Percentiles rank a stretch among this genome's conserved stretches.
Conservation (phyloP, 2,888 invertebrate species). For the Hypselothyrea guttata region DNA sequence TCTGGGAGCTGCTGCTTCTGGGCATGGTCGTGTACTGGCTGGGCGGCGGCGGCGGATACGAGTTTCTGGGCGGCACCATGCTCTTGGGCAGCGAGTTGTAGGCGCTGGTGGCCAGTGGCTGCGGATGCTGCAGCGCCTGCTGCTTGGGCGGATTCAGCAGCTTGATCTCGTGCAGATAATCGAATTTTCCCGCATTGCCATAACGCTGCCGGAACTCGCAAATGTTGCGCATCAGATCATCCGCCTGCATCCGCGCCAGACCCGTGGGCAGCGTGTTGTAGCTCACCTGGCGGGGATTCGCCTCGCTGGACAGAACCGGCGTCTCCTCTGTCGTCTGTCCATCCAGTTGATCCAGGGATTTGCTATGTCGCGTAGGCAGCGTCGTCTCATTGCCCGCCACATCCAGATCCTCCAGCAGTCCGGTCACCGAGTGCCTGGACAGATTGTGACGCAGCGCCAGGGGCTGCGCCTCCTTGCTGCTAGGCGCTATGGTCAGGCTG, state of each 20-base stretch:
- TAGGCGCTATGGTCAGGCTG: conserved; percentile 86
- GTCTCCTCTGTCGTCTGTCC: conserved; percentile 48
- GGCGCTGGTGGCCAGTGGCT: conserved; percentile 40
- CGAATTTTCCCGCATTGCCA: conserved; percentile 83
- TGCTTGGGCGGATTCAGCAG: conserved; percentile 80
- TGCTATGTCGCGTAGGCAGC: conserved; percentile 89
- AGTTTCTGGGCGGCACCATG: conserved; percentile 85
- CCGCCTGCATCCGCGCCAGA: conserved; percentile 81
- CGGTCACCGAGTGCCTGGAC: conserved; percentile 85
- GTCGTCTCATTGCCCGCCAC: conserved; percentile 83
- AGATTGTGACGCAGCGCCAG: conserved; percentile 79
- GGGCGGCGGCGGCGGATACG: conserved; percentile 84
- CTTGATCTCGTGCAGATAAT: conserved; percentile 81
- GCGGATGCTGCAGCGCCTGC: conserved; percentile 20
- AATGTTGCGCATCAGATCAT: conserved; percentile 85
- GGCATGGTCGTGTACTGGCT: conserved; percentile 84
- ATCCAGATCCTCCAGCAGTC: conserved; percentile 82
- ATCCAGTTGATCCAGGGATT: conserved; percentile 90
- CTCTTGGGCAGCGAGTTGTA: conserved; percentile 82
- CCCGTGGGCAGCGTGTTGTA: conserved; percentile 63
- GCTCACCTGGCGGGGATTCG: conserved; percentile 48
- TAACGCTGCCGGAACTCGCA: conserved; percentile 86
- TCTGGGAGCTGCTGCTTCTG: conserved; percentile 85
- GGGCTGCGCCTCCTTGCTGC: conserved; percentile 70
- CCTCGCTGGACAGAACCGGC: conserved; percentile 13